Percentiles rank a stretch among this genome's conserved stretches.
phyloP scores from a whole-genome alignment of 1,140 invertebrate genomes.

The Andricus grossulariae region DNA sequence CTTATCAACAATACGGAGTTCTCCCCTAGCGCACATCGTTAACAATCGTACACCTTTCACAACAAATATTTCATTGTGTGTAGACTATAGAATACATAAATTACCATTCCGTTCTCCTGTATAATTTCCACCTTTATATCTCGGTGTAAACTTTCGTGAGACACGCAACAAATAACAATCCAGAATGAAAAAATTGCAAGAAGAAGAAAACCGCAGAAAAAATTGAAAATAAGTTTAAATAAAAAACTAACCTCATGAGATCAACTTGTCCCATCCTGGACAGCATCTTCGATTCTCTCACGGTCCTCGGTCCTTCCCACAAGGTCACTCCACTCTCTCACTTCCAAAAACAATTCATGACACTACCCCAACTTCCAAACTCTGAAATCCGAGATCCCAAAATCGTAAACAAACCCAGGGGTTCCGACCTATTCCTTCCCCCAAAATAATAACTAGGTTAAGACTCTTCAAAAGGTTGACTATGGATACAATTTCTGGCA shows the following conservation, averaged over 20 bases:
- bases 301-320: constrained; percentile 14
- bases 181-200: background rate
- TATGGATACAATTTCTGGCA: too few species aligned
- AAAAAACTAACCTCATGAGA: background rate
- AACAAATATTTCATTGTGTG: background rate
- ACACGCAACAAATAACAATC: constrained; percentile 18
- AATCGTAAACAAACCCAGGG: background rate
- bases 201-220: background rate
- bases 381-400: background rate
- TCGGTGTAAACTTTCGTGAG: constrained; percentile 1
- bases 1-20: background rate
- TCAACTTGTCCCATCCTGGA: constrained; percentile 2
- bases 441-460: background rate
- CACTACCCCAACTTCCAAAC: constrained; percentile 9
- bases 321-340: constrained; percentile 23
- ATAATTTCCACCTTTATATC: constrained; percentile 3
- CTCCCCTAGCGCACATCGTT: background rate
- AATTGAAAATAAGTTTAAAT: background rate
- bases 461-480: background rate
- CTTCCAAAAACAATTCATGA: constrained; percentile 6
- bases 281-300: constrained; percentile 18
- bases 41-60: background rate
- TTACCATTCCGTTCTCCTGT: background rate
- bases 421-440: background rate
- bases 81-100: background rate